Percentiles rank a stretch among this genome's conserved stretches.
Conservation (phyloP, 1,140 invertebrate species). For the Octopus bimaculoides region DNA sequence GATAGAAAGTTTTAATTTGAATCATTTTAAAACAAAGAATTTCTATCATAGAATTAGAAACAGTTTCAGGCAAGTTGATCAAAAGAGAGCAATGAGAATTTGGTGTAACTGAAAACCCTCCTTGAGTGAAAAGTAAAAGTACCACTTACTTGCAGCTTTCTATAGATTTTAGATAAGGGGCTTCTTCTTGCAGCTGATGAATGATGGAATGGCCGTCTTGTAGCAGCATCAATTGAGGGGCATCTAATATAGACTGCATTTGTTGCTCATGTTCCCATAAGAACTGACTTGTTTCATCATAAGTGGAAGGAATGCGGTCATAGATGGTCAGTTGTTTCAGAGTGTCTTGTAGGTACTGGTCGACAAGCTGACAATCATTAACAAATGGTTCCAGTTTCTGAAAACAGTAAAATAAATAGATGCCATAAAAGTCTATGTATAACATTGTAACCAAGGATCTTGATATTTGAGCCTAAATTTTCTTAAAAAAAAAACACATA, state of each 20-base stretch:
- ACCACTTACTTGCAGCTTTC: conserved; percentile 46
- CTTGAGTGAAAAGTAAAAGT: background rate
- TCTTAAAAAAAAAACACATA: too few species aligned
- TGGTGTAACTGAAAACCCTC: too few species aligned
- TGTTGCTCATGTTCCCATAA: conserved; percentile 46
- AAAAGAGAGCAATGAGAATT: too few species aligned
- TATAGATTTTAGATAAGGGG: conserved; percentile 37
- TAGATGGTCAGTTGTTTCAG: conserved; percentile 43
- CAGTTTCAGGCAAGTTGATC: too few species aligned
- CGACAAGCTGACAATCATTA: conserved; percentile 39
- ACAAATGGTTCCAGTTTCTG: conserved; percentile 55
- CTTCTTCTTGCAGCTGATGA: conserved; percentile 38
- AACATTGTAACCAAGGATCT: too few species aligned
- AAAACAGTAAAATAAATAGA: conserved; percentile 14
- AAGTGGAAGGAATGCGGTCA: conserved; percentile 31
- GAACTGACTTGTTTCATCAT: conserved; percentile 35
- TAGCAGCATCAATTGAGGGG: conserved; percentile 41
- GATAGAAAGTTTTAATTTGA: too few species aligned
- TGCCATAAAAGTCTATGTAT: too few species aligned
- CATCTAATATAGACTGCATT: conserved; percentile 44
- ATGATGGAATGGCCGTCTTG: conserved; percentile 49
- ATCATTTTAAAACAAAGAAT: too few species aligned
- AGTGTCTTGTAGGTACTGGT: conserved; percentile 42
- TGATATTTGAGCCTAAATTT: too few species aligned
- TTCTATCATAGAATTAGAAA: too few species aligned